These are phyloP conservation scores for Agonopterix alstromeriana DNA, from an alignment of 2,888 invertebrate species.

Conservation along the genomic window DNA sequence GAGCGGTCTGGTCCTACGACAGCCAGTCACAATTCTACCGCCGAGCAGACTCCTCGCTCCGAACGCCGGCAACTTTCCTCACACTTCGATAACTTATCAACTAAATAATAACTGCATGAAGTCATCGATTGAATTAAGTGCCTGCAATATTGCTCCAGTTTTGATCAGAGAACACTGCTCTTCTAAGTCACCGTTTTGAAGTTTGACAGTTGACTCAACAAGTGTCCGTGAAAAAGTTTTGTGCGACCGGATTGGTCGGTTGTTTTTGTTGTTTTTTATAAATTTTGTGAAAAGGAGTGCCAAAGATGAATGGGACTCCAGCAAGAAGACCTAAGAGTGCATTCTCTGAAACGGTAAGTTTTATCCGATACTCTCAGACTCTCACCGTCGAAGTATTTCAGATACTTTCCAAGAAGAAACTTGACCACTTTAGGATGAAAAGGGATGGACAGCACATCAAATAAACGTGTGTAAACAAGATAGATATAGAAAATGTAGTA, in stretches of 20 bases:
- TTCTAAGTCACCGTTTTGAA: slow-evolving; percentile 17
- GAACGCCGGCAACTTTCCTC: slow-evolving; percentile 21
- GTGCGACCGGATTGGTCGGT: slow-evolving; percentile 50
- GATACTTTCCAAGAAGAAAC: slow-evolving; percentile 1
- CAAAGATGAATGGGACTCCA: slow-evolving; percentile 69
- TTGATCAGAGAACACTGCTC: too few relatives aligned
- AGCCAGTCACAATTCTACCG: slow-evolving; percentile 50
- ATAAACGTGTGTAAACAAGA: slow-evolving; percentile 7
- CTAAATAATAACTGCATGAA: slow-evolving; percentile 56
- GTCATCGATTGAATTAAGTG: slow-evolving; percentile 67
- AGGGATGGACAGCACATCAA: neutral
- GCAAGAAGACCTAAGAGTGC: slow-evolving; percentile 66
- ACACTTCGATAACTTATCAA: slow-evolving; percentile 65
- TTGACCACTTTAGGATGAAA: neutral
- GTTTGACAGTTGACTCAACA: slow-evolving; percentile 57
- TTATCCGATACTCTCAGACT: neutral
- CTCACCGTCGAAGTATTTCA: too few relatives aligned
- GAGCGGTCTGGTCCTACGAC: slow-evolving; percentile 9
- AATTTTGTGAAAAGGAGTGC: slow-evolving; percentile 26
- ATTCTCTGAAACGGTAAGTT: slow-evolving; percentile 66
- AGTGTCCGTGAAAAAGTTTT: slow-evolving; percentile 68
- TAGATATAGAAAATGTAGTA: neutral
- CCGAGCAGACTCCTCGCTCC: slow-evolving; percentile 41
- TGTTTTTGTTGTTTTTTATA: slow-evolving; percentile 36
- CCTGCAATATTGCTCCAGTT: neutral